These are phyloP conservation scores for Promerops cafer DNA, from an alignment of 2,113 vertebrate species.

Conservation along the genomic window DNA sequence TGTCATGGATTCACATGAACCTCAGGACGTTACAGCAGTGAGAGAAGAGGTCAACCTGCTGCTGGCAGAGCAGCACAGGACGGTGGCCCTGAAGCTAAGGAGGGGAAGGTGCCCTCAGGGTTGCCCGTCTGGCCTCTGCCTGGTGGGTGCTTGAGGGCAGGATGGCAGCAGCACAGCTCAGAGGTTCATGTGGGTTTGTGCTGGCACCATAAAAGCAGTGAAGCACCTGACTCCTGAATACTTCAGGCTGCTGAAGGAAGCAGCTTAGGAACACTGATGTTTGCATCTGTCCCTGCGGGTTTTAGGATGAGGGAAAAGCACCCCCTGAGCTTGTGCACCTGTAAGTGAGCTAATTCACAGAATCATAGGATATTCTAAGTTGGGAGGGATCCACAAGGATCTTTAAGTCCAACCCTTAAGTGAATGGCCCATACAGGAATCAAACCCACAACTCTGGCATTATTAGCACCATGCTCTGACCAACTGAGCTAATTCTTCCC, in stretches of 20 bases:
- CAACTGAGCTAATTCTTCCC: background rate
- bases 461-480: background rate
- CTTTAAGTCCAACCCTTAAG: background rate
- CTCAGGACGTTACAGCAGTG: conserved; percentile 29
- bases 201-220: background rate
- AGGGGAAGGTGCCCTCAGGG: background rate
- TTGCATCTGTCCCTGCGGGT: background rate
- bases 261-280: background rate
- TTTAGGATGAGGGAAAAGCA: background rate
- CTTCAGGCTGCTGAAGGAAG: background rate
- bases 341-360: background rate
- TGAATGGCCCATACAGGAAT: background rate
- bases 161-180: background rate
- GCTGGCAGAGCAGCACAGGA: conserved; percentile 53
- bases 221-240: background rate
- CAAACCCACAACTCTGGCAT: background rate
- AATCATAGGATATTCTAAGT: background rate
- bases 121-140: background rate
- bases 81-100: conserved; percentile 37
- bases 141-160: background rate
- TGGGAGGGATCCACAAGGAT: background rate
- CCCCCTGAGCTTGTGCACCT: background rate
- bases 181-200: background rate
- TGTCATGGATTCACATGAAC: conserved; percentile 20
- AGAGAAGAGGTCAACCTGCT: conserved; percentile 64